phyloP scores from a whole-genome alignment of 2,113 vertebrate genomes.

The Erpornis zantholeuca region DNA sequence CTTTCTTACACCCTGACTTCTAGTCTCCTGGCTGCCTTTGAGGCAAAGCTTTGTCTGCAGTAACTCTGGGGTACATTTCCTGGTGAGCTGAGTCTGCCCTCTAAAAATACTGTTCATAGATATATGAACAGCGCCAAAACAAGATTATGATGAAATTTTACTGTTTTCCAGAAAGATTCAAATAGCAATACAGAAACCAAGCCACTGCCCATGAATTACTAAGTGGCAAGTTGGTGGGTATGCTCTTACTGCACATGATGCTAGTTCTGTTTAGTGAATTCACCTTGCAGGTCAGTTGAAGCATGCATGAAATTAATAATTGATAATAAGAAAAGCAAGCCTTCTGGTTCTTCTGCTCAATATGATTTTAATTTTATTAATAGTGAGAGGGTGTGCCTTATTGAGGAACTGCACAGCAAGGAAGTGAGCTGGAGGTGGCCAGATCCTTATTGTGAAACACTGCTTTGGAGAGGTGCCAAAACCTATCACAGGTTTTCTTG shows the following conservation, averaged over 20 bases:
- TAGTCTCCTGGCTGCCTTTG: not conserved
- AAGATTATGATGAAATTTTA: not conserved
- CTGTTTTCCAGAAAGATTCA: not conserved
- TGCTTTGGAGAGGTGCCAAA: not conserved
- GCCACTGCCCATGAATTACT: not conserved
- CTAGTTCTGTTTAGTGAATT: not conserved
- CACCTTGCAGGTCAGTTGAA: not conserved
- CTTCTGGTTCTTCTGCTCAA: not conserved
- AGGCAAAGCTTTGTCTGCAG: not conserved
- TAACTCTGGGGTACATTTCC: not conserved
- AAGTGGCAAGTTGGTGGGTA: not conserved
- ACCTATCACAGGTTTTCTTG: not conserved
- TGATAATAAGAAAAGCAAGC: not conserved
- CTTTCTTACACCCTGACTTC: not conserved
- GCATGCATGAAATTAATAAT: not conserved
- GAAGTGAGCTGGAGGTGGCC: not conserved
- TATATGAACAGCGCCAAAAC: not conserved
- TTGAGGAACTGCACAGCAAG: not conserved
- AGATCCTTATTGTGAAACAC: not conserved
- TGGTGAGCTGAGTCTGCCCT: not conserved
- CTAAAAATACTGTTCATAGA: not conserved
- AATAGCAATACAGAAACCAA: not conserved
- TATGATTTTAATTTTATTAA: not conserved
- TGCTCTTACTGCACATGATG: not conserved
- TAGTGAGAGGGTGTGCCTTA: not conserved